phyloP scores from a whole-genome alignment of 37 sponge, comb jelly and placozoan species.

The Chondrilla cf. caribensis region DNA sequence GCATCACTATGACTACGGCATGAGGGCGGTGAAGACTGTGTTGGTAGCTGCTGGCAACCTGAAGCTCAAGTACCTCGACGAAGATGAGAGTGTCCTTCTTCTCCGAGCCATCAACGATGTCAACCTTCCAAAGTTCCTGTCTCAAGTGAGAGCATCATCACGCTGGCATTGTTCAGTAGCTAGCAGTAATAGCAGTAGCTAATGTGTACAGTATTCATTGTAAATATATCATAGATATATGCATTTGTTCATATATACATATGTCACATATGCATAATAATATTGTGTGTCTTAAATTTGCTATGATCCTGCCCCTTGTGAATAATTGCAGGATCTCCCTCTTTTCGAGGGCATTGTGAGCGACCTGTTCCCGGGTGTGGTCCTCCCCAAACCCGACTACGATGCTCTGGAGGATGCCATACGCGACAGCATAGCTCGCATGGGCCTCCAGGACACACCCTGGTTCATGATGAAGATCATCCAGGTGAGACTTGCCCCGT shows the following conservation, averaged over 20 bases:
- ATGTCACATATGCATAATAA: neutral
- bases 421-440: constrained; percentile 69
- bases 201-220: neutral
- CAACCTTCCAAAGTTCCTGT: constrained; percentile 94
- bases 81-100: constrained; percentile 86
- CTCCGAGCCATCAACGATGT: constrained; percentile 96
- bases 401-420: constrained; percentile 78
- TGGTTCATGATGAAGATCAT: constrained; percentile 98
- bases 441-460: constrained; percentile 84
- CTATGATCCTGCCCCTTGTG: neutral
- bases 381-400: constrained; percentile 90
- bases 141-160: constrained; percentile 38
- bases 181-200: neutral
- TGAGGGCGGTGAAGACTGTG: constrained; percentile 97
- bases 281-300: neutral
- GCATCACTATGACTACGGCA: constrained; percentile 99
- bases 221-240: neutral
- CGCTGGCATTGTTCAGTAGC: neutral
- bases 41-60: constrained; percentile 97
- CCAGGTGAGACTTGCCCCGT: constrained; percentile 59
- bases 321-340: constrained; percentile 71
- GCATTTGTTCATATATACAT: neutral
- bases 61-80: constrained; percentile 88
- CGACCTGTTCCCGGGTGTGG: constrained; percentile 93
- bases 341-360: constrained; percentile 93